Evolutionary conservation across 2,113 vertebrate genomes (phyloP), one percentile per base, ranked within the genome.

Genomic region (Boulengeromyrus knoepffleri): DNA sequence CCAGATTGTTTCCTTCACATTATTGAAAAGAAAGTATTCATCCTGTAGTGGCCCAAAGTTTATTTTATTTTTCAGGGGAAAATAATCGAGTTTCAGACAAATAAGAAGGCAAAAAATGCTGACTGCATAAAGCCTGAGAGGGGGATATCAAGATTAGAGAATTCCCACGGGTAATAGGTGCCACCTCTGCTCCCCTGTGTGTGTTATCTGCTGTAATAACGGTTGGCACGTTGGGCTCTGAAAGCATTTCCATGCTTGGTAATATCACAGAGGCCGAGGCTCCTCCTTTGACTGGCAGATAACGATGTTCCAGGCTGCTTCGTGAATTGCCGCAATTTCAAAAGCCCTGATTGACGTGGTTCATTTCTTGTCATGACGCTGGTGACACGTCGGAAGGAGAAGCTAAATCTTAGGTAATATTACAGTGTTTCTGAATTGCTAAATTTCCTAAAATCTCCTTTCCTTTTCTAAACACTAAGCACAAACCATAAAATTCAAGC

Each of bases 1-100:
- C 91, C 90, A 58, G 66, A 12, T 31, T 91, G 89, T 91, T 94
- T 93, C 90, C 89, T 88, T 86, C 58, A 2, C 84, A 87, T 88
- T 85, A 46, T 39, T 62, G 52, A 36, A 47, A 89, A 56, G 80
- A 89, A 7, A n/a, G 62, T 89, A 62, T 62, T 62, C 52, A 46
- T 58, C 83, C 50, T 47, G 50, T 13, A 31, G 17, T 62, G 53
- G 42, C 13, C 62, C 4, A 6, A 52, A 84, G 70, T 42, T n/a
- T 83, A n/a, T 58, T 58, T 53, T 36, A 36, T 91, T 21, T 56
- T 19, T 9, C 15, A 70, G 42, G n/a, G 87, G 10, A 45, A 84
- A 6, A 89, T 85, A 49, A 88, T 5, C n/a, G 19, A 80, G 58
- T 90, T 90, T 90, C 85, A 47, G 46, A 46, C 21, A 58, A 47